phyloP scores from a whole-genome alignment of 2,113 vertebrate species.

The Columba livia region DNA sequence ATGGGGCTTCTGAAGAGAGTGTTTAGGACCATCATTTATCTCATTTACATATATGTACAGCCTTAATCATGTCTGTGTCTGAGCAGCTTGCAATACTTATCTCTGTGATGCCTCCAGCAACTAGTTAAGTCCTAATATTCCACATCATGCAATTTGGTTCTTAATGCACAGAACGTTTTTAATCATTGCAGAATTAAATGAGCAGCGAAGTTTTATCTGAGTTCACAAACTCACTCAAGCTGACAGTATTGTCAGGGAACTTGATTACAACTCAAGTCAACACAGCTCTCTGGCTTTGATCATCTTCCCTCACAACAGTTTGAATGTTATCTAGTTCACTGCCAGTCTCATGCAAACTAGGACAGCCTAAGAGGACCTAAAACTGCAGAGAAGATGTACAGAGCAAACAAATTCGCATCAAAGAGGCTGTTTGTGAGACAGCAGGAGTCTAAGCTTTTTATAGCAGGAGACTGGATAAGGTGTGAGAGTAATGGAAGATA shows the following conservation, averaged over 20 bases:
- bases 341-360: background rate
- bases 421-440: background rate
- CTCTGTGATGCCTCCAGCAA: background rate
- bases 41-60: background rate
- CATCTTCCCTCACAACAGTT: background rate
- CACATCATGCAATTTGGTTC: background rate
- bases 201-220: background rate
- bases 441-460: background rate
- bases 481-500: background rate
- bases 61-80: background rate
- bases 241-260: background rate
- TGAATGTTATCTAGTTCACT: background rate
- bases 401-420: background rate
- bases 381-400: background rate
- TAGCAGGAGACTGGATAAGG: background rate
- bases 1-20: background rate
- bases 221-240: background rate
- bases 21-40: background rate
- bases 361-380: background rate
- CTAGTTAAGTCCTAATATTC: background rate
- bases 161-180: background rate
- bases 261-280: background rate
- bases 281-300: background rate
- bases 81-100: background rate
- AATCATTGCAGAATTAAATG: background rate